Evolutionary conservation across 2,113 vertebrate genomes (phyloP).

Genomic region (Prietella phreatophila): DNA sequence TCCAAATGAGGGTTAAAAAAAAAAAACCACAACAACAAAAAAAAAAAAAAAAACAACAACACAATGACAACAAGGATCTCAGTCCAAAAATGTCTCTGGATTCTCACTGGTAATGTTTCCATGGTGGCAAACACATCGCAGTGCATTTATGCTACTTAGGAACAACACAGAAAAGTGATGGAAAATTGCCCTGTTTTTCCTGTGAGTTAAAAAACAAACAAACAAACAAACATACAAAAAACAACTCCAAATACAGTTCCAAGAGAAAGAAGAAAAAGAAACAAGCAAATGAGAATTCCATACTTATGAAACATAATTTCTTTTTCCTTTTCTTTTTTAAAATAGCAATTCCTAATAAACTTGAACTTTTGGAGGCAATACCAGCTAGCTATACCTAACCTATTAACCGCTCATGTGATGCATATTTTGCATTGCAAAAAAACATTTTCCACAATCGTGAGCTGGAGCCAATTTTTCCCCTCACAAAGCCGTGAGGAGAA

Average conservation of each 20-base stretch:
- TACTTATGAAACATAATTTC: background rate
- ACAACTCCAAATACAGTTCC: background rate
- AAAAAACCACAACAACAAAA: background rate
- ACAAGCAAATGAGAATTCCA: background rate
- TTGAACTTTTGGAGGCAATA: background rate
- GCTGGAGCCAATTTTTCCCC: background rate
- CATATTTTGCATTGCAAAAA: background rate
- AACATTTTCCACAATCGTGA: background rate
- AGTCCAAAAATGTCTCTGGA: conserved; percentile 11
- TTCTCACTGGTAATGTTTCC: conserved; percentile 25
- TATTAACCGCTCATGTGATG: background rate
- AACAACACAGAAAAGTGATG: background rate
- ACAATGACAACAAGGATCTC: background rate
- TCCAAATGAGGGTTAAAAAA: background rate
- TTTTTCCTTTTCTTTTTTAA: background rate
- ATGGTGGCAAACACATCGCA: background rate
- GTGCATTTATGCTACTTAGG: background rate
- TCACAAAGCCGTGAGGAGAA: background rate
- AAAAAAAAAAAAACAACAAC: background rate
- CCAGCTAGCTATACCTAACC: background rate
- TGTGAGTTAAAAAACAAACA: background rate
- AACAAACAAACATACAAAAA: no score
- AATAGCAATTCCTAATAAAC: background rate
- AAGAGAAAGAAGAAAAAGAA: no score
- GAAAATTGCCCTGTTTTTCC: conserved; percentile 19